phyloP scores from a whole-genome alignment of 2,113 vertebrate species.

The Alces alces region DNA sequence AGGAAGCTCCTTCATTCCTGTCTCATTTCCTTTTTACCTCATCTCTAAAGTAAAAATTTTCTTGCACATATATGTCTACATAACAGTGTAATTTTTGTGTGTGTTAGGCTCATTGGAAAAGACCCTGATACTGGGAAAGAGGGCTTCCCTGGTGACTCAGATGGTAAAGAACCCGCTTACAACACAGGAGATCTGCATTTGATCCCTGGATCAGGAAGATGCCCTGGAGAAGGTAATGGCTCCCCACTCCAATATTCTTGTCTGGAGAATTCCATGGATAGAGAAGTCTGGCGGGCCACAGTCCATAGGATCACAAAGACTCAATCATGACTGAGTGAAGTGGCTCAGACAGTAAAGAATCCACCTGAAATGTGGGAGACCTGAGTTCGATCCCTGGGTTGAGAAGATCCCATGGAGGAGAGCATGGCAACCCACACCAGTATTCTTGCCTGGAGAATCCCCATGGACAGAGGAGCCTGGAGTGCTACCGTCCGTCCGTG shows the following conservation, averaged over 20 bases:
- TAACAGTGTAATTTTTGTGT: neutral
- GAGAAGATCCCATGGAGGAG: neutral
- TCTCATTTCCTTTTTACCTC: neutral
- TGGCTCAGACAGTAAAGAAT: neutral
- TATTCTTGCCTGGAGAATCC: neutral
- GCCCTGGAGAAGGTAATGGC: neutral
- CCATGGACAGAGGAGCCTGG: neutral
- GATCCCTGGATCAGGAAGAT: neutral
- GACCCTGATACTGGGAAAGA: neutral
- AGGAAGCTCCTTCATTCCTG: neutral
- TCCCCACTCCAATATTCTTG: neutral
- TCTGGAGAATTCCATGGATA: neutral
- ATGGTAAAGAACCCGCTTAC: neutral
- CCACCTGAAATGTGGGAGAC: neutral
- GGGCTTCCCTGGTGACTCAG: neutral
- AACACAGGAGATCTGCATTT: fast-evolving
- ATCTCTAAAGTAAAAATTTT: neutral
- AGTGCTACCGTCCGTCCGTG: neutral
- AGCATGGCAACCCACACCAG: neutral
- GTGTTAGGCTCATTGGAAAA: neutral
- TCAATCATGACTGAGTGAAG: neutral
- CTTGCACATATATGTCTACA: neutral
- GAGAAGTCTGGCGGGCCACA: neutral
- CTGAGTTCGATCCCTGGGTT: neutral
- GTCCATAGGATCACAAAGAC: neutral